Evolutionary conservation across 1,140 invertebrate genomes (phyloP).

Genomic region (Euglossa dilemma): DNA sequence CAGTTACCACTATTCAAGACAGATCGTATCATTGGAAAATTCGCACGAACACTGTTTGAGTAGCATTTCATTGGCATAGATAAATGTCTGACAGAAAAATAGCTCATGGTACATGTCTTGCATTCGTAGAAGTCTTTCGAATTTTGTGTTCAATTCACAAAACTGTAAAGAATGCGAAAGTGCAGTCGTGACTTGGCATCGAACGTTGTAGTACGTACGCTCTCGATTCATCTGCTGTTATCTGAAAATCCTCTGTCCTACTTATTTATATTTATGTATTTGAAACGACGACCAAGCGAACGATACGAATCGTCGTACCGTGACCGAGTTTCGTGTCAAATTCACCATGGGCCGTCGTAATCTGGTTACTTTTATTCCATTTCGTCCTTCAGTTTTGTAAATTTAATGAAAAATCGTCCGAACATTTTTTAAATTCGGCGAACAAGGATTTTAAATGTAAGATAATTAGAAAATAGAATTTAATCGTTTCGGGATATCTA

Average conservation of each 20-base stretch:
- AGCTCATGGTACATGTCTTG: neutral
- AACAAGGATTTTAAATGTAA: neutral
- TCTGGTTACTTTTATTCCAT: neutral
- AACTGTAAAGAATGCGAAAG: neutral
- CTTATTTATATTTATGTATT: slow-evolving; percentile 50
- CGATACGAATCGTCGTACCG: slow-evolving; percentile 4
- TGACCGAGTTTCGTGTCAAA: slow-evolving; percentile 19
- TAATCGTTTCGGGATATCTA: too few species aligned
- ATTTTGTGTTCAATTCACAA: slow-evolving; percentile 21
- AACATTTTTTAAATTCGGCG: neutral
- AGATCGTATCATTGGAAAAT: neutral
- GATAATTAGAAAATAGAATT: too few species aligned
- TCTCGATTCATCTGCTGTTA: slow-evolving; percentile 35
- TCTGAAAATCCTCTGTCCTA: slow-evolving; percentile 28
- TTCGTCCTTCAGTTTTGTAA: neutral
- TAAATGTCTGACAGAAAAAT: neutral
- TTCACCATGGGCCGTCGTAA: neutral
- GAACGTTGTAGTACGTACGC: neutral
- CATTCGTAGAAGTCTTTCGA: neutral
- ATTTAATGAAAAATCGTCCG: neutral
- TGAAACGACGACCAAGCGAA: slow-evolving; percentile 9
- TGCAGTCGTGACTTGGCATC: slow-evolving; percentile 28
- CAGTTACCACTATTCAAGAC: neutral
- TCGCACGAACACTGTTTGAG: too few species aligned
- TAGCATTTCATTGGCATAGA: neutral